Conservation (phyloP, 2,888 invertebrate genomes). For the Bellardia pandia region DNA sequence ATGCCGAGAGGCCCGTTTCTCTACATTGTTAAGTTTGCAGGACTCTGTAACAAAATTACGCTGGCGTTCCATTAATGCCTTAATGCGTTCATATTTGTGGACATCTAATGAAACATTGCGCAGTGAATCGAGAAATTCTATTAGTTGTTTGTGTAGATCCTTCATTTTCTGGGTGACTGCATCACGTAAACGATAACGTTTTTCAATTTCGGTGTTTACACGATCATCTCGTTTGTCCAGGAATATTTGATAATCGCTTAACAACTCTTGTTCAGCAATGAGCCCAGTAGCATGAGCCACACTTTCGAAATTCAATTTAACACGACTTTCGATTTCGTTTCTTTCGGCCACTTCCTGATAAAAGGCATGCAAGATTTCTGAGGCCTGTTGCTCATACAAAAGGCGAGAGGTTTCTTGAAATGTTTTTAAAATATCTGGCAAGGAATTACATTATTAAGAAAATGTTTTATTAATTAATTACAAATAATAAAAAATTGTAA, state of each 20-base stretch:
- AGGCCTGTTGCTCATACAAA: constrained; percentile 78
- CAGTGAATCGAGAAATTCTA: constrained; percentile 76
- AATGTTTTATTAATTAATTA: too few species aligned
- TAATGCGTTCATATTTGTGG: constrained; percentile 78
- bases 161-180: constrained; percentile 78
- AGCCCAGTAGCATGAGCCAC: constrained; percentile 79
- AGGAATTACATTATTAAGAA: background rate
- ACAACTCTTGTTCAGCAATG: constrained; percentile 75
- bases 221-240: constrained; percentile 77
- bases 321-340: constrained; percentile 73
- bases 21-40: constrained; percentile 76
- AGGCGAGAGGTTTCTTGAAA: constrained; percentile 42
- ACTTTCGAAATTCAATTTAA: constrained; percentile 78
- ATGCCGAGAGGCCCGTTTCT: constrained; percentile 63
- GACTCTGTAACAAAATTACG: constrained; percentile 78
- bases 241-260: constrained; percentile 77
- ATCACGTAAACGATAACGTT: constrained; percentile 79
- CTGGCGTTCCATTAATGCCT: constrained; percentile 79
- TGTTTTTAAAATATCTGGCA: constrained; percentile 74
- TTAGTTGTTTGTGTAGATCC: constrained; percentile 76
- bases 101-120: constrained; percentile 77
- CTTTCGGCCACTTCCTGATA: constrained; percentile 75
- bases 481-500: background rate
- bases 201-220: constrained; percentile 78
- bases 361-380: constrained; percentile 78